Conservation (phyloP, 2,113 vertebrate species). For the Notarius lentiginosus region DNA sequence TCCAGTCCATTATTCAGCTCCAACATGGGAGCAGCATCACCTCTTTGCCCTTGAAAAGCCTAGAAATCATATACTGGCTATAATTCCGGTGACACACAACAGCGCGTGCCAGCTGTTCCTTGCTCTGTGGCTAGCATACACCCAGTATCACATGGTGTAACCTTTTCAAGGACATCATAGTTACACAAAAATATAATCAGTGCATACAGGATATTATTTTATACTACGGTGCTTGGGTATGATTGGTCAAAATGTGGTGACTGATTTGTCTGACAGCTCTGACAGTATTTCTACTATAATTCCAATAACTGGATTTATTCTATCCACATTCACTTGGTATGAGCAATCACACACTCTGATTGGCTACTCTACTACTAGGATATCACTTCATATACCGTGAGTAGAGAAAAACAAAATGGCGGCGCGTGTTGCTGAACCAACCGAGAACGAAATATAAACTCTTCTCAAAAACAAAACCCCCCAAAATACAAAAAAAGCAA, state of each 20-base stretch:
- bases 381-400: no score
- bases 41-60: constrained; percentile 55
- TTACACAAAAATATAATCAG: neutral
- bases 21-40: constrained; percentile 57
- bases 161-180: neutral
- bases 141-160: neutral
- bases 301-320: neutral
- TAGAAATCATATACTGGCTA: constrained; percentile 33
- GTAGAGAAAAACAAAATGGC: no score
- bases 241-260: neutral
- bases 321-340: no score
- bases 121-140: neutral
- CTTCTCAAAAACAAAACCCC: no score
- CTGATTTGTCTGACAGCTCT: neutral
- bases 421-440: no score
- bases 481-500: no score
- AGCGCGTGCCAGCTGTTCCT: constrained; percentile 15
- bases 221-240: neutral
- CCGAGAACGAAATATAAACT: no score
- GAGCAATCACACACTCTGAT: no score
- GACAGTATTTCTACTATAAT: neutral
- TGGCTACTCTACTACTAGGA: no score
- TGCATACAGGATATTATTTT: neutral
- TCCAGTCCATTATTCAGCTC: constrained; percentile 58
- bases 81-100: constrained; percentile 52